A percentile compares a stretch with the other conserved stretches of the same genome.
These are phyloP conservation scores for Meloidogyne hapla DNA, from an alignment of 1,140 invertebrate genomes.

Conservation along the genomic window DNA sequence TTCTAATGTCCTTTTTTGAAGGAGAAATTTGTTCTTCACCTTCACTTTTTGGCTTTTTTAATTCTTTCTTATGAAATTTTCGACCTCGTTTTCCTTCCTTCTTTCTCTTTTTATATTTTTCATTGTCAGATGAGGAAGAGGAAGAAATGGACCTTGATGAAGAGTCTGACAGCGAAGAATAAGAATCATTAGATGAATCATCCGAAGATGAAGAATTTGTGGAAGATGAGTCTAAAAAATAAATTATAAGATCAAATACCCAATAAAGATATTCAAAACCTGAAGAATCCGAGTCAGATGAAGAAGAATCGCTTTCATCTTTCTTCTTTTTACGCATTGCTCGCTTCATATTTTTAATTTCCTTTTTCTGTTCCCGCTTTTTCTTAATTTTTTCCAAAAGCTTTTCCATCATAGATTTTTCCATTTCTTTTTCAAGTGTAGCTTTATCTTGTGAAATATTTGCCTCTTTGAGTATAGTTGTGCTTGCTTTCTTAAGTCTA, in stretches of 20 bases:
- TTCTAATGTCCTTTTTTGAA: neutral
- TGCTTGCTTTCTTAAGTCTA: constrained; percentile 51
- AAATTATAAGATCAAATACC: neutral
- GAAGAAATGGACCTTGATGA: neutral
- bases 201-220: neutral
- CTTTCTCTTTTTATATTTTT: neutral
- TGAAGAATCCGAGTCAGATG: neutral
- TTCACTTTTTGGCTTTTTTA: neutral
- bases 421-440: constrained; percentile 38
- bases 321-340: constrained; percentile 19
- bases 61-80: neutral
- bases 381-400: constrained; percentile 40
- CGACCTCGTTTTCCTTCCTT: neutral
- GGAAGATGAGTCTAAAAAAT: neutral
- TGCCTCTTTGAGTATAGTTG: constrained; percentile 25
- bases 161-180: neutral
- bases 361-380: constrained; percentile 39
- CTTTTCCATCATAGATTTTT: constrained; percentile 40
- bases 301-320: constrained; percentile 1
- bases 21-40: neutral
- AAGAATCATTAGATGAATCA: neutral
- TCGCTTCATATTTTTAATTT: constrained; percentile 29
- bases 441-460: constrained; percentile 25
- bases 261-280: neutral
- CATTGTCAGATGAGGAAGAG: neutral